phyloP scores from a whole-genome alignment of 1,140 invertebrate genomes.

The Telenomus remus region DNA sequence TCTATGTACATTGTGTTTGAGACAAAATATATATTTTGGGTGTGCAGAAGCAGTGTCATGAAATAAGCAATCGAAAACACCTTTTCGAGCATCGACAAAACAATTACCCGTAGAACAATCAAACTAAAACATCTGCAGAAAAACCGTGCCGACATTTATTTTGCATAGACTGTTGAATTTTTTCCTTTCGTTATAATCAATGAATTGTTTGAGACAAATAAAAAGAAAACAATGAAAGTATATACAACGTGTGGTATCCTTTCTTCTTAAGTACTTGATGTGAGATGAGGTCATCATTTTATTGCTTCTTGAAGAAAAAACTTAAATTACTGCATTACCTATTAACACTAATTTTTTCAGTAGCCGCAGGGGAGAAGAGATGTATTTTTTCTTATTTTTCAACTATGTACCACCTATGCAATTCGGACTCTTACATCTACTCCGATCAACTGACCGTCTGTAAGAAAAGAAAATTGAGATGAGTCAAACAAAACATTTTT shows the following conservation, averaged over 20 bases:
- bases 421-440: conserved; percentile 33
- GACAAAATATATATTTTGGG: neutral
- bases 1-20: conserved; percentile 2
- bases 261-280: too few species aligned
- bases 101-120: neutral
- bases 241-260: too few species aligned
- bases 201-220: conserved; percentile 5
- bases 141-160: neutral
- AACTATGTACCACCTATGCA: conserved; percentile 26
- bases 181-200: conserved; percentile 8
- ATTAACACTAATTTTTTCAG: neutral
- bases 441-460: conserved; percentile 24
- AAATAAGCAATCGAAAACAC: too few species aligned
- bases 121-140: neutral
- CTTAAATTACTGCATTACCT: too few species aligned
- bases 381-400: conserved; percentile 6
- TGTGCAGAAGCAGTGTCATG: neutral
- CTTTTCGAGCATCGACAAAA: too few species aligned
- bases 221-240: neutral
- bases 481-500: conserved; percentile 1
- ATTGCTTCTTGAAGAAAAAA: too few species aligned
- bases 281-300: too few species aligned
- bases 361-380: neutral
- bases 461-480: conserved; percentile 21
- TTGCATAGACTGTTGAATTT: conserved; percentile 15